phyloP scores from a whole-genome alignment of 2,797 vertebrate genomes.

The Babyrousa celebensis region DNA sequence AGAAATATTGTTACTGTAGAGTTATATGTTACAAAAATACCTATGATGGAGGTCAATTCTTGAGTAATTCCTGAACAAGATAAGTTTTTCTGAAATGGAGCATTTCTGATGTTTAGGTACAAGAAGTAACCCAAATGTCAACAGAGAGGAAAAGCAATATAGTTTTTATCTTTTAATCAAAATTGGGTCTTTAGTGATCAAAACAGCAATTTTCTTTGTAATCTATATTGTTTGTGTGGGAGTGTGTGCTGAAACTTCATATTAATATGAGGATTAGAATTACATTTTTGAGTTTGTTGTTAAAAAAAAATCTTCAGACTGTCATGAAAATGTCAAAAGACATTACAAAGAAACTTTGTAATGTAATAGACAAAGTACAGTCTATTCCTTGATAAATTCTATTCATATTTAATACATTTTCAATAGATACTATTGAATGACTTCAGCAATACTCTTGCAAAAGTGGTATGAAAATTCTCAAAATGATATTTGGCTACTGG shows the following conservation, averaged over 20 bases:
- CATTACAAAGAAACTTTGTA: not conserved
- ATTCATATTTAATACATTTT: not conserved
- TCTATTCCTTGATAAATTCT: not conserved
- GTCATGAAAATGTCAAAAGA: not conserved
- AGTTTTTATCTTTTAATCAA: slow-evolving; percentile 19
- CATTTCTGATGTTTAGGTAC: not conserved
- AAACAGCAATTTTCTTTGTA: not conserved
- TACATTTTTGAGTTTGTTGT: not conserved
- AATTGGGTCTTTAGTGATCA: not conserved
- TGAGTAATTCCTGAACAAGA: not conserved
- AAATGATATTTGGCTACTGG: not conserved
- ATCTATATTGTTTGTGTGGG: not conserved
- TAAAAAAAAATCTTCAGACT: not conserved
- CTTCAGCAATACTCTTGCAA: not conserved
- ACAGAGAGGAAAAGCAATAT: not conserved
- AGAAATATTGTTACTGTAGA: not conserved
- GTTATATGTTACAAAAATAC: not conserved
- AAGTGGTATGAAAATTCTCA: not conserved
- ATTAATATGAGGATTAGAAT: not conserved
- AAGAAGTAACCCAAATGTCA: not conserved
- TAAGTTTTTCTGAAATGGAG: not conserved
- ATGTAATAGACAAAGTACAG: not conserved
- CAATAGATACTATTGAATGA: not conserved
- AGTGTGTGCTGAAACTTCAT: not conserved
- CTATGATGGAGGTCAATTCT: not conserved